phyloP scores from a whole-genome alignment of 1,140 invertebrate genomes.

The Ladona fulva region DNA sequence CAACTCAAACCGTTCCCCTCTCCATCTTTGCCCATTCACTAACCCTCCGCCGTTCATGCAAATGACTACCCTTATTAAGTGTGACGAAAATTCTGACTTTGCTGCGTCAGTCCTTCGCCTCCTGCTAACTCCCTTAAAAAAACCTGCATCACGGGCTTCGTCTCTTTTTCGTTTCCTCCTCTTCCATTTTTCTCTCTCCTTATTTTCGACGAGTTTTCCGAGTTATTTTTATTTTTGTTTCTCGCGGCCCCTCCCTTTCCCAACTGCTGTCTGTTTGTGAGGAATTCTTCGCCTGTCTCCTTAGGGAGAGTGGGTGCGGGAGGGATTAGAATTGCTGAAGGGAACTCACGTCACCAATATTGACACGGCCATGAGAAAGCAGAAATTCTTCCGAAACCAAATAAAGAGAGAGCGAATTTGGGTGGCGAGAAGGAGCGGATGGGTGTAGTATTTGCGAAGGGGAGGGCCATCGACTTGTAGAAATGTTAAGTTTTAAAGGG shows the following conservation, averaged over 20 bases:
- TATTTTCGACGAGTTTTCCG: not conserved
- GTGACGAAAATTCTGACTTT: constrained; percentile 9
- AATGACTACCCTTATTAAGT: constrained; percentile 7
- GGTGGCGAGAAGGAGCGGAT: too few relatives aligned
- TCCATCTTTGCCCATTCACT: not conserved
- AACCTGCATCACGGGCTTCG: not conserved
- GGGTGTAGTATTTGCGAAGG: not conserved
- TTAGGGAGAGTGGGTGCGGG: too few relatives aligned
- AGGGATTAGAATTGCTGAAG: not conserved
- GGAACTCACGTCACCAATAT: not conserved
- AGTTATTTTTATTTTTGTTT: constrained; percentile 1
- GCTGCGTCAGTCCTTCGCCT: not conserved
- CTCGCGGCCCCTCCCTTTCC: too few relatives aligned
- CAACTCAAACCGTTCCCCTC: not conserved
- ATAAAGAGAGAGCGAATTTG: not conserved
- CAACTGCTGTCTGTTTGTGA: constrained; percentile 9
- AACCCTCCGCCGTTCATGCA: not conserved
- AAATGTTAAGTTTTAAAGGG: too few relatives aligned
- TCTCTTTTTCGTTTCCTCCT: too few relatives aligned
- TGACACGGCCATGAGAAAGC: constrained; percentile 6
- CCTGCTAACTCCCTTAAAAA: too few relatives aligned
- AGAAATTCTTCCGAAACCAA: constrained; percentile 9
- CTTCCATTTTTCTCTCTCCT: not conserved
- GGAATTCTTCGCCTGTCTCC: not conserved
- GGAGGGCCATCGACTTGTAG: too few relatives aligned